These are phyloP conservation scores for Rhamnusium bicolor DNA, from an alignment of 2,888 invertebrate species.

Conservation along the genomic window DNA sequence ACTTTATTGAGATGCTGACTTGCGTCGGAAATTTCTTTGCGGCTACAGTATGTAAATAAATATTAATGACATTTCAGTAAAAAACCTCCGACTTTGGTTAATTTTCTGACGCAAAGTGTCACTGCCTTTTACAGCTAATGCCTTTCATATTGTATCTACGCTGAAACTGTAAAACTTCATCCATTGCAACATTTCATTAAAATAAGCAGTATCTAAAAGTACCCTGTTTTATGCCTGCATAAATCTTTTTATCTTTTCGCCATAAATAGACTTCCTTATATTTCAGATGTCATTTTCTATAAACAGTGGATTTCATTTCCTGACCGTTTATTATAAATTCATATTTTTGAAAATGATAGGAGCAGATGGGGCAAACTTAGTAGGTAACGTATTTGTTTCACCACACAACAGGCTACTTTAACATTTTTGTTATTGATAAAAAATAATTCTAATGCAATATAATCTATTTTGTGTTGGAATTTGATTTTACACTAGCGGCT, in stretches of 20 bases:
- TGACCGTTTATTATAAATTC: neutral
- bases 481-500: too few relatives aligned
- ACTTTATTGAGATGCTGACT: too few relatives aligned
- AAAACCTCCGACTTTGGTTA: neutral
- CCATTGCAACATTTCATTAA: neutral
- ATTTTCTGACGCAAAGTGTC: neutral
- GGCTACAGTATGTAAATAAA: too few relatives aligned
- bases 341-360: neutral
- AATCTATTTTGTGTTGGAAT: too few relatives aligned
- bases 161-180: neutral
- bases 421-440: too few relatives aligned
- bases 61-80: too few relatives aligned
- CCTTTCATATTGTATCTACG: too few relatives aligned
- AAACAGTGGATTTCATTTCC: neutral
- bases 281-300: neutral
- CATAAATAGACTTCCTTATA: conserved; percentile 4
- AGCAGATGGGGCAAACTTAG: neutral
- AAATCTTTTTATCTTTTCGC: conserved; percentile 10
- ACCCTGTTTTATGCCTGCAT: neutral
- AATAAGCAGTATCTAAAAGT: neutral
- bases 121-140: neutral
- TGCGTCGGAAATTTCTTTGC: too few relatives aligned
- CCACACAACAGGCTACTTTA: too few relatives aligned
- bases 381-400: too few relatives aligned
- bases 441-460: too few relatives aligned